Percentiles rank a stretch among this genome's conserved stretches.
Evolutionary conservation across 1,140 invertebrate species (phyloP).

Genomic region (Meteorus sp.): DNA sequence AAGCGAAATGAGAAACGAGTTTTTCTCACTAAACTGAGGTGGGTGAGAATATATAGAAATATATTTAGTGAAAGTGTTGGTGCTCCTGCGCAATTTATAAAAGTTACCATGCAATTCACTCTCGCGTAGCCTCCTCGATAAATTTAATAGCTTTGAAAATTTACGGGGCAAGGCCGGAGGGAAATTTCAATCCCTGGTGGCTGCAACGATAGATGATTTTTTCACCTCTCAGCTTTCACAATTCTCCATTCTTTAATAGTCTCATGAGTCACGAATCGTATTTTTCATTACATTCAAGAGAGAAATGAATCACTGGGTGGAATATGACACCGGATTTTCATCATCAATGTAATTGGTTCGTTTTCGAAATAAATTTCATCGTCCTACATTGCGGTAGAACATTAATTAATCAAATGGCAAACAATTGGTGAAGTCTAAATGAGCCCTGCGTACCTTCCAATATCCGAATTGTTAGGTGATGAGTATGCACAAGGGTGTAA

Average conservation of each 20-base stretch:
- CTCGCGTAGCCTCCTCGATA: slow-evolving; percentile 9
- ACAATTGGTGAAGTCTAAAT: background rate
- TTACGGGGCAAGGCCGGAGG: slow-evolving; percentile 14
- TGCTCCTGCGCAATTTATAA: slow-evolving; percentile 10
- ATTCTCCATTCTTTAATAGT: background rate
- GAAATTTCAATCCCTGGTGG: slow-evolving; percentile 14
- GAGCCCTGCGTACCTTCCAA: background rate
- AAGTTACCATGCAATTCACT: slow-evolving; percentile 7
- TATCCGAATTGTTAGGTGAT: background rate
- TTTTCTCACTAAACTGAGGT: slow-evolving; percentile 14
- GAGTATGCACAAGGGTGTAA: background rate
- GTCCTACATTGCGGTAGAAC: too few relatives aligned
- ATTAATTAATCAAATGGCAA: too few relatives aligned
- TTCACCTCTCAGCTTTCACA: background rate
- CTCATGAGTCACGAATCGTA: too few relatives aligned
- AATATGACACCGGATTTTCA: too few relatives aligned
- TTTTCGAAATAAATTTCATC: too few relatives aligned
- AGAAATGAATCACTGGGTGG: too few relatives aligned
- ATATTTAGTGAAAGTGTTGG: background rate
- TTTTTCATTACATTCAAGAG: too few relatives aligned
- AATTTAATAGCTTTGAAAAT: slow-evolving; percentile 23
- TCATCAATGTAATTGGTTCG: too few relatives aligned
- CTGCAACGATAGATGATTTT: background rate
- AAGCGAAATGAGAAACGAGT: slow-evolving; percentile 21
- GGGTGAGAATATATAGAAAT: background rate